A percentile compares a stretch with the other conserved stretches of the same genome.
Evolutionary conservation across 2,113 vertebrate genomes (phyloP).

Genomic region (Nothocercus nigrocapillus): DNA sequence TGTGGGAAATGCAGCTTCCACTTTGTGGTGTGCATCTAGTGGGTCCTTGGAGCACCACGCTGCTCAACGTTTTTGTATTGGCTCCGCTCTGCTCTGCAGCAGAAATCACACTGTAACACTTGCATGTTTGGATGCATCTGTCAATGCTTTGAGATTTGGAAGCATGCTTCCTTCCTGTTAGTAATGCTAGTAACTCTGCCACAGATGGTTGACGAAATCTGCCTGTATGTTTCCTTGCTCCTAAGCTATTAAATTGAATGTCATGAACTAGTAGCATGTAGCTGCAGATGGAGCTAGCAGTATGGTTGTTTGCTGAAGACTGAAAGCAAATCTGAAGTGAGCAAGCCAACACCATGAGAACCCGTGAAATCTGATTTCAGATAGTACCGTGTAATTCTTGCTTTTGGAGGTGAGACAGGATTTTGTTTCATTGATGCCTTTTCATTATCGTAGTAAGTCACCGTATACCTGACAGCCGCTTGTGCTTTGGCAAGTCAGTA

Average conservation of each 20-base stretch:
- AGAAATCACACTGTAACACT: not conserved
- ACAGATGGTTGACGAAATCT: not conserved
- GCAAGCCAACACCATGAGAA: not conserved
- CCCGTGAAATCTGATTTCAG: not conserved
- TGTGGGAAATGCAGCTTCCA: not conserved
- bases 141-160: not conserved
- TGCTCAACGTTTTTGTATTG: not conserved
- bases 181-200: not conserved
- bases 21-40: not conserved
- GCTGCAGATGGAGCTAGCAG: not conserved
- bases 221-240: not conserved
- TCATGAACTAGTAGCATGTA: not conserved
- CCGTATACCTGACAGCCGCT: not conserved
- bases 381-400: not conserved
- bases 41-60: not conserved
- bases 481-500: slow-evolving; percentile 14
- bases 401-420: not conserved
- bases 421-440: not conserved
- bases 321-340: not conserved
- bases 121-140: not conserved
- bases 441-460: not conserved
- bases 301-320: not conserved
- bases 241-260: not conserved
- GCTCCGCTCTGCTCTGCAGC: not conserved
- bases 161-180: not conserved